Conservation (phyloP, 2,888 invertebrate genomes). For the Phyto melanocephala region DNA sequence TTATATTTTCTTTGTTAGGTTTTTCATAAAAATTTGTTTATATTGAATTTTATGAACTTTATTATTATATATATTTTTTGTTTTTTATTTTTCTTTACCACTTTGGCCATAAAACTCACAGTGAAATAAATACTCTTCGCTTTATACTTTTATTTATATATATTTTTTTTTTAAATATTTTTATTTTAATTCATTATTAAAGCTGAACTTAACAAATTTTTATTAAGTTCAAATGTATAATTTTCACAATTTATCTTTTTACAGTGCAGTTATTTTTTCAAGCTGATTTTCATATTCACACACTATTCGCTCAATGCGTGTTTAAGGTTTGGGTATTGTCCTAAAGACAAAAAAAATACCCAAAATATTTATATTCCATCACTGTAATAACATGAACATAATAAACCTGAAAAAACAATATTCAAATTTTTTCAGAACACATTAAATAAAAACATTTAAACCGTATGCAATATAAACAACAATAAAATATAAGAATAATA, state of each 20-base stretch:
- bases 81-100: no score
- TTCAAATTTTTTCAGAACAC: neutral
- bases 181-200: neutral
- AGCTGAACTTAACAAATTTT: slow-evolving; percentile 28
- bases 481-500: neutral
- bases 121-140: slow-evolving; percentile 20
- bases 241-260: slow-evolving; percentile 46
- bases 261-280: neutral
- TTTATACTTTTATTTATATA: neutral
- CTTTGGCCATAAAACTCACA: slow-evolving; percentile 12
- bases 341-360: slow-evolving; percentile 5
- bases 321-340: slow-evolving; percentile 13
- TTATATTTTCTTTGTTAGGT: neutral
- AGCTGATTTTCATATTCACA: neutral
- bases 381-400: slow-evolving; percentile 37
- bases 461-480: slow-evolving; percentile 31
- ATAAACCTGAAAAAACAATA: slow-evolving; percentile 55
- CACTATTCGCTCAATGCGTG: slow-evolving; percentile 16
- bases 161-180: neutral
- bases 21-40: neutral
- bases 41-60: neutral
- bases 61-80: no score
- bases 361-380: slow-evolving; percentile 31
- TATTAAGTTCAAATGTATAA: slow-evolving; percentile 38
- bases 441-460: slow-evolving; percentile 52